Evolutionary conservation across 1,140 invertebrate species (phyloP).

Genomic region (Aphidius ervi): DNA sequence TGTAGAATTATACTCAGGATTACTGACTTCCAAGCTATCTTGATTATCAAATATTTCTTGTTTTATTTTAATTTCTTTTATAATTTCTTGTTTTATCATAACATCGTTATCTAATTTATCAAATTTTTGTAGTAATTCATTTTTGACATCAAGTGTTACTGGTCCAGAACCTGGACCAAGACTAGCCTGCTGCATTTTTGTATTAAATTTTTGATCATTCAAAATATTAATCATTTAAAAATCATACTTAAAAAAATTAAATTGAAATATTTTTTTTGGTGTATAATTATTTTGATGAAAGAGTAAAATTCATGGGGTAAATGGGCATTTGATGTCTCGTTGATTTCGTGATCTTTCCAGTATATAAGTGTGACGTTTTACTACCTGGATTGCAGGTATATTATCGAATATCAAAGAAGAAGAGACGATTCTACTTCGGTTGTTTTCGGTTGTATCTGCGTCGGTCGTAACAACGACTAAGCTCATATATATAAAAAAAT

Average conservation of each 20-base stretch:
- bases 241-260: neutral
- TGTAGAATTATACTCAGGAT: neutral
- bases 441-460: constrained; percentile 27
- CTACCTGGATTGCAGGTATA: no score
- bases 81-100: constrained; percentile 31
- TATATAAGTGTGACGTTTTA: neutral
- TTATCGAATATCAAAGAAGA: constrained; percentile 1
- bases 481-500: neutral
- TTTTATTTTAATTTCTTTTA: constrained; percentile 13
- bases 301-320: neutral
- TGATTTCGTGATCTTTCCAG: neutral
- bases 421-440: constrained; percentile 26
- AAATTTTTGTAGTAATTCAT: neutral
- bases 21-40: neutral
- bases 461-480: constrained; percentile 10
- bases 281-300: no score
- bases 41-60: constrained; percentile 9
- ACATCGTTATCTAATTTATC: constrained; percentile 23
- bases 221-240: no score
- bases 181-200: constrained; percentile 38
- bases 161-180: constrained; percentile 24
- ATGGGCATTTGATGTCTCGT: neutral
- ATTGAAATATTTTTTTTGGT: neutral
- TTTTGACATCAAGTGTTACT: neutral
- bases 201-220: neutral